phyloP scores from a whole-genome alignment of 2,888 invertebrate genomes.

The Polydrusus tereticollis region DNA sequence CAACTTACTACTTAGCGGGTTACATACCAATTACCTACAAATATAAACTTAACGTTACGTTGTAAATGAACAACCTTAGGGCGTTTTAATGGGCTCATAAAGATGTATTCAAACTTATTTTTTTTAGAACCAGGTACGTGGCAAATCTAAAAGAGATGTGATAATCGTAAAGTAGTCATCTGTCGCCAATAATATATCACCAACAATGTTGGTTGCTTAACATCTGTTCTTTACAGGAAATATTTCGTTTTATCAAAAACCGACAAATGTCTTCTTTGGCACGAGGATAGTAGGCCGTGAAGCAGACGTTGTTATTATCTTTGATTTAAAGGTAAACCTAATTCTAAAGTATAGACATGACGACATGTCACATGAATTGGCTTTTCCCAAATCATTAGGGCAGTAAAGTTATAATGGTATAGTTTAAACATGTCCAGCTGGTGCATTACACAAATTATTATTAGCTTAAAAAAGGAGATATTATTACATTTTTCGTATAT shows the following conservation, averaged over 20 bases:
- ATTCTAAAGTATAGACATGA: slow-evolving; percentile 45
- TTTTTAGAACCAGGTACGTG: no score
- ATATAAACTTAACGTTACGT: no score
- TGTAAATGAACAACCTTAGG: no score
- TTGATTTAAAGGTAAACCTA: slow-evolving; percentile 22
- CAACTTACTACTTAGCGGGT: no score
- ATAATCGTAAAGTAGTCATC: slow-evolving; percentile 40
- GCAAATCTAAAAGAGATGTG: no score
- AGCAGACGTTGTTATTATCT: slow-evolving; percentile 34
- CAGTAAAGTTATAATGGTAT: slow-evolving; percentile 21
- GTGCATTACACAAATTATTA: slow-evolving; percentile 1
- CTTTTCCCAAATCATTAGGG: slow-evolving; percentile 32
- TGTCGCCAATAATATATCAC: slow-evolving; percentile 39
- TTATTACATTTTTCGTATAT: no score
- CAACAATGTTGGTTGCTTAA: slow-evolving; percentile 44
- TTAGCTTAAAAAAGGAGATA: no score
- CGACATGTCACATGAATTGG: slow-evolving; percentile 37
- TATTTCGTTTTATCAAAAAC: slow-evolving; percentile 25
- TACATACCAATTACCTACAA: no score
- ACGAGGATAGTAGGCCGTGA: slow-evolving; percentile 37
- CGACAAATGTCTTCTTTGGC: slow-evolving; percentile 25
- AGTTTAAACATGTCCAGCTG: slow-evolving; percentile 26
- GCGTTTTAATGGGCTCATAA: no score
- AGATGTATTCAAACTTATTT: no score
- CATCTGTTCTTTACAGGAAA: slow-evolving; percentile 47